Evolutionary conservation across 2,113 vertebrate species (phyloP), one percentile per base, ranked within the genome.

Genomic region (Neotoma lepida): DNA sequence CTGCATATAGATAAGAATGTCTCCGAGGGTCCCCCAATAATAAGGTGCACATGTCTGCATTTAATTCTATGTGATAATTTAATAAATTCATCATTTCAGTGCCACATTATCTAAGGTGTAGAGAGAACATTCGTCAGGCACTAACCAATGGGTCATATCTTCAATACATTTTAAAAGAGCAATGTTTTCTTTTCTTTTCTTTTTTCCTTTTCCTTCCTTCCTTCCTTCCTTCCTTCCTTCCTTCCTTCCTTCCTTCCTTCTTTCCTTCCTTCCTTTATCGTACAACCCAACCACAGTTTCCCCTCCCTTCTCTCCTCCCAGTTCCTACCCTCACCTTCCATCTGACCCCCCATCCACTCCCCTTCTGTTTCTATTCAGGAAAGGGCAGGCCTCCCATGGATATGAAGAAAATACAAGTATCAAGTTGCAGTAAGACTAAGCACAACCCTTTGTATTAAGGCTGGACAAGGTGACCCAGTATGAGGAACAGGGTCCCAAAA

Each of bases 181-280:
- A 15, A 70, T 88, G 89, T 6, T 44, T n/a, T 78, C 51, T 64
- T 33, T 35, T n/a, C 2, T 3, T 3, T 68, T 39, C 2, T 18
- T 20, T 70, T 66, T 13, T 70, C 3, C 15, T n/a, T n/a, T 33
- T 13, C 28, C 1, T 30, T 13, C 2, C 6, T 3, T 70, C 2
- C 6, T 6, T n/a, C 35, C 18, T 6, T 18, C 6, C 2, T 18
- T 35, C 17, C 15, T 2, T 70, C 2, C 24, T 10, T 13, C 63
- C 28, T 13, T 17, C 18, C 17, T 5, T 64, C 10, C 0, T 9
- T 35, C 5, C 15, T 5, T 68, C 6, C 1, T 6, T 61, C 6
- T 9, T 13, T 17, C 61, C 61, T 28, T 10, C 15, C 66, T 35
- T 9, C 9, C 7, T 71, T 33, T 66, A 64, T 64, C 28, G 63